Evolutionary conservation across 2,888 invertebrate species (phyloP), one percentile per base, ranked within the genome.

Genomic region (Drosophila emarginata): DNA sequence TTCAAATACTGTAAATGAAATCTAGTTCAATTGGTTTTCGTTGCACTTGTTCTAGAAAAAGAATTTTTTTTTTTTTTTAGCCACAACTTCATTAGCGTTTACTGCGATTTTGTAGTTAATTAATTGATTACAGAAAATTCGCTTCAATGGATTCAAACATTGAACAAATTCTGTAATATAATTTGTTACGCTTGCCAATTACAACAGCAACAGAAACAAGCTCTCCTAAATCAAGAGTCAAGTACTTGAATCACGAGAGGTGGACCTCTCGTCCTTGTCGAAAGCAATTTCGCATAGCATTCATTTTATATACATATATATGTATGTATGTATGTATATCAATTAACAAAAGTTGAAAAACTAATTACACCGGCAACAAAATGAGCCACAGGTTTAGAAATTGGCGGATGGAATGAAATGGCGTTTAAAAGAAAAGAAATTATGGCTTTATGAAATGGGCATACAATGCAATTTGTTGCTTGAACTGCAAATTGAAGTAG

Each of bases 151-250:
- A 84, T 66, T 62, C 21, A 40, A 69, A 66, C 65, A 67, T 39
- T 72, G 23, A 69, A 45, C 45, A 18, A 65, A 61, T 40, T 64
- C 68, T 58, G 65, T 52, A 64, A 72, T 63, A 71, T 71, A 82
- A 84, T 79, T 84, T 72, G 81, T 74, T 70, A 75, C 79, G 77
- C 72, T 79, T 80, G 75, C 87, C 75, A 84, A 86, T 78, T 78
- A 78, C 68, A 64, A 64, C 69, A 57, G 52, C 63, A 79, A 63
- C 21, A 61, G 37, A 65, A 57, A 78, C 37, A 61, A 56, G 37
- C 37, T 32, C 32, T n/a, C 5, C 39, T 51, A 12, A 36, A 37
- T 50, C 14, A 37, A 64, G 52, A 28, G 64, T 26, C 23, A 72
- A 52, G 39, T 32, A 51, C 61, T 69, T 58, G 57, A 69, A 21